Evolutionary conservation across 2,888 invertebrate species (phyloP).

Genomic region (Scaptomyza reducta): DNA sequence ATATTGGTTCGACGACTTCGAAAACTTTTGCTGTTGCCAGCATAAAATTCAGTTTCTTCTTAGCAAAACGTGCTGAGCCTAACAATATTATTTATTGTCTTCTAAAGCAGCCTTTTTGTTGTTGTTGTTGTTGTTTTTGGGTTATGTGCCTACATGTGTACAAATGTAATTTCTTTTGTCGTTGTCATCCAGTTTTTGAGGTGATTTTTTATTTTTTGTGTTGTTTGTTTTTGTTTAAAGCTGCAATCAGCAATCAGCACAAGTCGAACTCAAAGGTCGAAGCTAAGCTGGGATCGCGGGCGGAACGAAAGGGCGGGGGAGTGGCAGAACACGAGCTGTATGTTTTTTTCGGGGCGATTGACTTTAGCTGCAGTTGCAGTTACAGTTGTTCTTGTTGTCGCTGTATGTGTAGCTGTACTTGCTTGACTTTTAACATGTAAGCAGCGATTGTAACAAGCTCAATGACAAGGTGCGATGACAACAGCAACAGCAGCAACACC

Average conservation of each 20-base stretch:
- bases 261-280: constrained; percentile 72
- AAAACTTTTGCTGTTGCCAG: constrained; percentile 33
- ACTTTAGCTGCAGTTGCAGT: constrained; percentile 11
- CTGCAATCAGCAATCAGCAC: constrained; percentile 79
- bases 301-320: constrained; percentile 24
- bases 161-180: constrained; percentile 41
- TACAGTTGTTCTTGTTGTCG: constrained; percentile 2
- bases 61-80: constrained; percentile 74
- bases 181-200: constrained; percentile 50
- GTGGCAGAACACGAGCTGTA: not conserved
- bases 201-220: constrained; percentile 21
- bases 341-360: constrained; percentile 2
- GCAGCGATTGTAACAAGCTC: constrained; percentile 33
- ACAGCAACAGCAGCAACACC: no score
- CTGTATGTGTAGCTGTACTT: no score
- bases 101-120: constrained; percentile 19
- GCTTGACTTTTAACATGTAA: constrained; percentile 8
- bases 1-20: constrained; percentile 43
- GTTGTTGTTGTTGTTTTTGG: constrained; percentile 31
- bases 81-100: constrained; percentile 57
- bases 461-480: constrained; percentile 19
- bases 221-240: constrained; percentile 41
- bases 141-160: constrained; percentile 70
- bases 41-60: constrained; percentile 29
- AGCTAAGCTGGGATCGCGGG: constrained; percentile 9